Percentiles rank a stretch among this genome's conserved stretches.
phyloP scores from a whole-genome alignment of 2,113 vertebrate species.

The Riparia riparia region DNA sequence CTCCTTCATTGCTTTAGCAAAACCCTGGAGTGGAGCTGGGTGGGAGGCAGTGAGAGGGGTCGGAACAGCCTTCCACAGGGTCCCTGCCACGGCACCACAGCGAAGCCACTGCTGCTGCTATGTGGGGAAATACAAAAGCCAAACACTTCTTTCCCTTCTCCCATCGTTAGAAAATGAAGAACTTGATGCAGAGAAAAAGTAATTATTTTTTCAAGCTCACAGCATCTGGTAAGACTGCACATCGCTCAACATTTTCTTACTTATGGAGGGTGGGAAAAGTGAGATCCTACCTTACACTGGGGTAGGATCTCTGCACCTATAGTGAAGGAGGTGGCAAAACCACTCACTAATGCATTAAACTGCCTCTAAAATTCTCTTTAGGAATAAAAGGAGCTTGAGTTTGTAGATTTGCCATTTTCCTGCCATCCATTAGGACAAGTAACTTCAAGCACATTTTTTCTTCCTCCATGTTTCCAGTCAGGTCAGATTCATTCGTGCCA shows the following conservation, averaged over 20 bases:
- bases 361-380: background rate
- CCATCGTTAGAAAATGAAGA: fast-evolving
- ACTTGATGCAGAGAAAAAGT: background rate
- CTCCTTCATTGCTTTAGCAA: background rate
- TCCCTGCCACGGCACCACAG: fast-evolving
- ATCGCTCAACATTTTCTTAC: fast-evolving
- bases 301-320: background rate
- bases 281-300: background rate
- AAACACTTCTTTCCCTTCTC: background rate
- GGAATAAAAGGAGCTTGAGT: background rate
- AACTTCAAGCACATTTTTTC: background rate
- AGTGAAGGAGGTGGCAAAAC: background rate
- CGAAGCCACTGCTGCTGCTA: background rate
- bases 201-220: background rate
- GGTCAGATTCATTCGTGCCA: background rate
- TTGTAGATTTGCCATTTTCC: background rate
- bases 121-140: background rate
- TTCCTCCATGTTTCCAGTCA: background rate
- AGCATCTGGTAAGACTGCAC: background rate
- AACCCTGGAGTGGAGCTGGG: fast-evolving
- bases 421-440: background rate
- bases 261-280: background rate
- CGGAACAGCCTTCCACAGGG: too few species aligned
- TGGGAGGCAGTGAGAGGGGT: background rate
- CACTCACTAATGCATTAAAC: background rate